A percentile compares a stretch with the other conserved stretches of the same genome.
Evolutionary conservation across 53 echinoderm and acorn worm genomes (phyloP).

Genomic region (Mesocentrotus franciscanus): DNA sequence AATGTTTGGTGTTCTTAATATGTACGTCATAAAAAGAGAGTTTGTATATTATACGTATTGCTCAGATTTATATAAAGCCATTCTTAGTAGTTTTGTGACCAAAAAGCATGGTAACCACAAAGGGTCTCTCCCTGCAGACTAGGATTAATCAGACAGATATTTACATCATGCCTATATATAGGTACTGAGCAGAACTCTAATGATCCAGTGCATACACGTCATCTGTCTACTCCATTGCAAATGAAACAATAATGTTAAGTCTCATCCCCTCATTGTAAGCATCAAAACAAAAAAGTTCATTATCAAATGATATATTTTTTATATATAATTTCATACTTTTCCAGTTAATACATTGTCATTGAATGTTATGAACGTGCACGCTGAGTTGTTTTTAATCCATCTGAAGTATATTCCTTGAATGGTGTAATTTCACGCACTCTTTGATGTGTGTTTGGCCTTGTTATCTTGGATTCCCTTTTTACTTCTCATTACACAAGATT

Average conservation of each 20-base stretch:
- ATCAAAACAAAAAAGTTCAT: too few relatives aligned
- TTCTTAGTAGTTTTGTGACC: background rate
- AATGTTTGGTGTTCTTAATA: background rate
- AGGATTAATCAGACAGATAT: conserved; percentile 1
- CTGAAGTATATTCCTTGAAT: background rate
- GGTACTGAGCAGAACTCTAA: background rate
- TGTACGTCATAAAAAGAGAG: background rate
- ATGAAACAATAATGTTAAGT: background rate
- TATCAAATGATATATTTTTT: background rate
- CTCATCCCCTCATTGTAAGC: background rate
- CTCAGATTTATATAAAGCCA: background rate
- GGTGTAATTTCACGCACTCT: background rate
- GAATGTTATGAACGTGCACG: background rate
- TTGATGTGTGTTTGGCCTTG: too few relatives aligned
- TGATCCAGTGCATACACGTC: background rate
- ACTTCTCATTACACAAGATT: background rate
- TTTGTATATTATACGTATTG: background rate
- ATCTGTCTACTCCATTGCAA: background rate
- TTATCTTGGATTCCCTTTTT: too few relatives aligned
- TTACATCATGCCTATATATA: conserved; percentile 22
- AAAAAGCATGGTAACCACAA: background rate
- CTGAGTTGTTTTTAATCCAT: background rate
- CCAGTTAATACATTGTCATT: background rate
- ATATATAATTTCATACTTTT: background rate
- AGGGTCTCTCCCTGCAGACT: background rate